Percentiles rank a stretch among this genome's conserved stretches.
Evolutionary conservation across 2,113 vertebrate genomes (phyloP).

Genomic region (Neofelis nebulosa): DNA sequence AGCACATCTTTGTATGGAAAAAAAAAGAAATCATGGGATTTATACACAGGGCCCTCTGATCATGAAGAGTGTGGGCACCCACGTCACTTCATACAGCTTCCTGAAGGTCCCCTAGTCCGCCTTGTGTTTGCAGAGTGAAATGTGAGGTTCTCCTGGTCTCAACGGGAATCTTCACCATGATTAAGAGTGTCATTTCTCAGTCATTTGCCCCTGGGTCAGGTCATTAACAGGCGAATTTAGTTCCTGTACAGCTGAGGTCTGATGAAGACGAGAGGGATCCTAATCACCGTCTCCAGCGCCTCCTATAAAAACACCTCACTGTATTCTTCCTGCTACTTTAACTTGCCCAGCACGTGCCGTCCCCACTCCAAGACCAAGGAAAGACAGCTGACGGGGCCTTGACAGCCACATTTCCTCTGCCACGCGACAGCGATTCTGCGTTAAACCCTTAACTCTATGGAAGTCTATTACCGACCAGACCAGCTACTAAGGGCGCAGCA

Average conservation of each 20-base stretch:
- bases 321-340: conserved; percentile 33
- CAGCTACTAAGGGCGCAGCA: conserved; percentile 81
- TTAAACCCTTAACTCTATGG: conserved; percentile 73
- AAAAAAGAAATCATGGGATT: neutral
- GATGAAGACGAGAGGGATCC: neutral
- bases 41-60: neutral
- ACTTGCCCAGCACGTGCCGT: conserved; percentile 52
- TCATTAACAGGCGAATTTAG: conserved; percentile 36
- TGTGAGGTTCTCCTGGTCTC: conserved; percentile 18
- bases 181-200: conserved; percentile 51
- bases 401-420: conserved; percentile 70
- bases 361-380: conserved; percentile 54
- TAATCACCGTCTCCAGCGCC: neutral
- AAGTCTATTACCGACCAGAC: conserved; percentile 83
- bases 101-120: neutral
- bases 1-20: neutral
- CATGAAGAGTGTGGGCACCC: neutral
- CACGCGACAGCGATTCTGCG: conserved; percentile 82
- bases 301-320: conserved; percentile 59
- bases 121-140: neutral
- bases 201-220: neutral
- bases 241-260: neutral
- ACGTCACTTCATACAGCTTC: neutral
- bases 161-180: conserved; percentile 46
- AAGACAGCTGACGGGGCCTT: neutral